A percentile compares a stretch with the other conserved stretches of the same genome.
phyloP scores from a whole-genome alignment of 2,888 invertebrate genomes.

The Cheilosia urbana region DNA sequence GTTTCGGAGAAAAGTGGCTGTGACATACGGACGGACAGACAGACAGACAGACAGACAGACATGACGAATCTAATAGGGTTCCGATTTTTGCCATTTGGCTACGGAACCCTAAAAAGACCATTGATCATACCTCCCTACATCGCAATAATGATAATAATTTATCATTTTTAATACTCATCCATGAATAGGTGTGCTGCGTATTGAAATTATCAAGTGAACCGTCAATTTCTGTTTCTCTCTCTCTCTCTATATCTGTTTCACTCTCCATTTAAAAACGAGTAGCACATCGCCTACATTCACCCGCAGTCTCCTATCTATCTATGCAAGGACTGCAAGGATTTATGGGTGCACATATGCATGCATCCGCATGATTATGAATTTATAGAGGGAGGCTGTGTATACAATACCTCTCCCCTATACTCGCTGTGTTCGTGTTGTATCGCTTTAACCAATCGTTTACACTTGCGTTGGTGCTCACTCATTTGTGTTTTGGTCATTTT shows the following conservation, averaged over 20 bases:
- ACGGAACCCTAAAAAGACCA: no score
- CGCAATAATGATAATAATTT: conserved; percentile 3
- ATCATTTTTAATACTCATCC: conserved; percentile 28
- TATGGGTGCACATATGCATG: conserved; percentile 59
- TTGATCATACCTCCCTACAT: background rate
- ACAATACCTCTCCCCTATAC: background rate
- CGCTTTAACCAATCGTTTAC: conserved; percentile 61
- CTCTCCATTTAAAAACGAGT: background rate
- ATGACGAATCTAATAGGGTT: no score
- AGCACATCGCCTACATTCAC: background rate
- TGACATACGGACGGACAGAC: no score
- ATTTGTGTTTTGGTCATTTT: conserved; percentile 69
- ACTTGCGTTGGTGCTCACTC: conserved; percentile 68
- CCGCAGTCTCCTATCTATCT: conserved; percentile 2
- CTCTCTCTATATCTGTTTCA: no score
- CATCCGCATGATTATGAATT: conserved; percentile 60
- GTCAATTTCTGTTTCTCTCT: conserved; percentile 2
- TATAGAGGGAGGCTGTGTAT: conserved; percentile 24
- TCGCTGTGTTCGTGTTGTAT: conserved; percentile 21
- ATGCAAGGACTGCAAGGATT: conserved; percentile 45
- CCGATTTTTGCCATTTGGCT: no score
- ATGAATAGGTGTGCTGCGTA: conserved; percentile 3
- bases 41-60: no score
- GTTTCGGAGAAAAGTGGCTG: no score
- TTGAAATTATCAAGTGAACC: conserved; percentile 19